A percentile compares a stretch with the other conserved stretches of the same genome.
Conservation (phyloP, 37 sponge, comb jelly and placozoan species). For the Spongilla lacustris region DNA sequence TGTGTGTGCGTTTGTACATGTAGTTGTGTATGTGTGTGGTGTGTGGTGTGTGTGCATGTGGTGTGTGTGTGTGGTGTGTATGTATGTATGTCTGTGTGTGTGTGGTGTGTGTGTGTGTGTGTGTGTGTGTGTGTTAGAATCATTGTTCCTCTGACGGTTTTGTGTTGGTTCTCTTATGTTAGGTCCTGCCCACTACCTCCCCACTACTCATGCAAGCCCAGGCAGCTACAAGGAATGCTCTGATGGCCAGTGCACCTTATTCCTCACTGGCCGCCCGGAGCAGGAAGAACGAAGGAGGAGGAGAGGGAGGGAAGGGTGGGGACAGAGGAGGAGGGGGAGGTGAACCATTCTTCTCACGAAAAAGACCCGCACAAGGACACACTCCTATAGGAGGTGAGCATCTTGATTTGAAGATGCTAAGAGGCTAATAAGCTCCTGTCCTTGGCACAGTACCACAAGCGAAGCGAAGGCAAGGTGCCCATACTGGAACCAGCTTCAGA, state of each 20-base stretch:
- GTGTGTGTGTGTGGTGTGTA: no score
- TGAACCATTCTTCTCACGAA: conserved; percentile 8
- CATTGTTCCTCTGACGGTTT: no score
- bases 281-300: background rate
- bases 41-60: no score
- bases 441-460: no score
- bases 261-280: conserved; percentile 4
- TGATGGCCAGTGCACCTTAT: conserved; percentile 9
- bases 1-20: no score
- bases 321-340: background rate
- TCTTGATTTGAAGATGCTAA: no score
- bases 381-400: no score
- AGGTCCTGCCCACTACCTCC: background rate
- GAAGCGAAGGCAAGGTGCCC: no score
- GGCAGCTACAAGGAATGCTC: conserved; percentile 4
- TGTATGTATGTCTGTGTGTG: background rate
- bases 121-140: no score
- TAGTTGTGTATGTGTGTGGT: no score
- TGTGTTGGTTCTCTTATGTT: background rate
- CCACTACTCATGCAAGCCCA: conserved; percentile 16
- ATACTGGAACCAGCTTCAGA: no score
- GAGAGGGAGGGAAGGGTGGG: background rate
- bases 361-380: background rate
- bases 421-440: no score
- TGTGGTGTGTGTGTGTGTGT: background rate